A percentile compares a stretch with the other conserved stretches of the same genome.
phyloP scores from a whole-genome alignment of 2,797 vertebrate genomes.

The Hydrolagus colliei region DNA sequence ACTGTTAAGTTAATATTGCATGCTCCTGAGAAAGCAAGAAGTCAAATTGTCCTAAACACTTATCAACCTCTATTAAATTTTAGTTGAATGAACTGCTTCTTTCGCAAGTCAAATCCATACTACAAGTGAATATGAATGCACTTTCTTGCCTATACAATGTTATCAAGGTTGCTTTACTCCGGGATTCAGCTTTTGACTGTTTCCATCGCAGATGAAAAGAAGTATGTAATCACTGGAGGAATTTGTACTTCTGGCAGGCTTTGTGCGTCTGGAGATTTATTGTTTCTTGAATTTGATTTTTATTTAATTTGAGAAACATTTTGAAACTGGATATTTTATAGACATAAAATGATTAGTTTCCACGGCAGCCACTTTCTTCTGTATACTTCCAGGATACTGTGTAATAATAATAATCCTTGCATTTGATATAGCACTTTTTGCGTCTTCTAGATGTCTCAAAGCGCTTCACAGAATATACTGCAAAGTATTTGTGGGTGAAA shows the following conservation, averaged over 20 bases:
- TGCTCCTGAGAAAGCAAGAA: conserved; percentile 12
- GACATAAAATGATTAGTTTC: background rate
- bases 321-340: background rate
- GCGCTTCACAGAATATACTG: no score
- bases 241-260: background rate
- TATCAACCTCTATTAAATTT: conserved; percentile 26
- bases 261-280: background rate
- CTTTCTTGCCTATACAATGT: background rate
- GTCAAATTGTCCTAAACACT: conserved; percentile 14
- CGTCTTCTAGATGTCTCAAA: no score
- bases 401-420: no score
- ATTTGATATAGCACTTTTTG: no score
- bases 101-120: background rate
- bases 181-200: conserved; percentile 8
- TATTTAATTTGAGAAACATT: background rate
- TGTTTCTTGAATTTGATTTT: background rate
- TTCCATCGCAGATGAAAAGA: background rate
- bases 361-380: background rate
- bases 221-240: background rate
- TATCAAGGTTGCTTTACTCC: background rate
- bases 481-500: no score
- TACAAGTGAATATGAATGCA: background rate
- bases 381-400: no score
- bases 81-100: conserved; percentile 5
- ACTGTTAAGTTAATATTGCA: background rate